Base-by-base conservation (phyloP, 2,113 vertebrate genomes). In the Coryphaenoides rupestris region DNA sequence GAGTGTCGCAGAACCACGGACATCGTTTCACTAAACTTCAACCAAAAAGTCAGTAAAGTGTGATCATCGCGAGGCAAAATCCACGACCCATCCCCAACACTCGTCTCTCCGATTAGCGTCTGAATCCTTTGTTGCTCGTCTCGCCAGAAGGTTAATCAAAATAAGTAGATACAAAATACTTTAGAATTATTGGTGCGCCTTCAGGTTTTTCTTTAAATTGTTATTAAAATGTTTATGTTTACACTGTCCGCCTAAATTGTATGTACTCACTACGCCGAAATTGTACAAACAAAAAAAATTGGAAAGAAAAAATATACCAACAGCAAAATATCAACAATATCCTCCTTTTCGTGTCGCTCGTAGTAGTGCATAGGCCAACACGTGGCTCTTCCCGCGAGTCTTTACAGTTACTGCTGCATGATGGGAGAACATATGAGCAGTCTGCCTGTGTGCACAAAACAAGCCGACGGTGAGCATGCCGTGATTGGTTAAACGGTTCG, bases 281-380 rank as follows among this genome's bases (percentile, higher is more conserved):
- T 17, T 40, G 28, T 21, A 45, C 33, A 40, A 40, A 40, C 33
- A 19, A 14, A 19, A 17, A 13, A 58, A 58, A 58, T 53, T 22
- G 19, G 12, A 14, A 9, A 59, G 28, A 4, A 58, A 21, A 60
- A 19, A 60, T 21, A 28, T 21, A 28, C 17, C 55, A n/a, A 15
- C 55, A 75, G 26, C 70, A n/a, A 72, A 79, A 73, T 16, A 53
- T n/a, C 63, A n/a, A 78, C 66, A 79, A 55, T 22, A 69, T 64
- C 17, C 60, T 28, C 62, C 52, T 1, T 10, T 1, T 55, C 22
- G 26, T 60, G 75, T 46, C 63, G 10, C 19, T 33, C 1, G 49
- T 46, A 66, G 15, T 66, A 70, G 72, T 79, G 78, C 75, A 87
- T 56, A 80, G 71, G 68, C 64, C 63, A 26, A 69, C 49, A 60